phyloP scores from a whole-genome alignment of 2,113 vertebrate genomes.

The Sinocyclocheilus anshuiensis region DNA sequence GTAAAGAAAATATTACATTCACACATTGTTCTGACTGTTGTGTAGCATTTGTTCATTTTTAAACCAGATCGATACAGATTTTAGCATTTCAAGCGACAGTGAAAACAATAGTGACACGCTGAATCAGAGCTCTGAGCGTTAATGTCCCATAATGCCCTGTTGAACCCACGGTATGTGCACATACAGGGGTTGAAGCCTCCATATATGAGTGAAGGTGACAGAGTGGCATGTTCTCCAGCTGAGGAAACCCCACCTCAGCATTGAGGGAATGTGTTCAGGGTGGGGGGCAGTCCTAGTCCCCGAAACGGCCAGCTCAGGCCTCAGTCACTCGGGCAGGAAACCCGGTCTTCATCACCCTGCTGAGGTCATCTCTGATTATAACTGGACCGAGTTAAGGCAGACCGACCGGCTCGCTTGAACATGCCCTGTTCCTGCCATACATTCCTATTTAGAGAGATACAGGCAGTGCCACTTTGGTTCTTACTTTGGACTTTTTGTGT shows the following conservation, averaged over 20 bases:
- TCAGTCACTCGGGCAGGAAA: constrained; percentile 43
- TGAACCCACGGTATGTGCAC: background rate
- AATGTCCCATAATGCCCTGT: background rate
- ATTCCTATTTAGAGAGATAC: constrained; percentile 15
- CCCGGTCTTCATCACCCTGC: constrained; percentile 43
- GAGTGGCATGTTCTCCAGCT: constrained; percentile 47
- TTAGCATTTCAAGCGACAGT: background rate
- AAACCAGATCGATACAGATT: background rate
- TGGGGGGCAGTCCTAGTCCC: constrained; percentile 43
- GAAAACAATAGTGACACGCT: background rate
- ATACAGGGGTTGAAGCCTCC: constrained; percentile 11
- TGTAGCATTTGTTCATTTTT: background rate
- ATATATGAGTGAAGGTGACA: constrained; percentile 59
- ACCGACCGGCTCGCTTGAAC: constrained; percentile 1
- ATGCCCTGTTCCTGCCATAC: constrained; percentile 36
- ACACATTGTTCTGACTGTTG: background rate
- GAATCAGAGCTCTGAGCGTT: background rate
- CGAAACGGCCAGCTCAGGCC: constrained; percentile 22
- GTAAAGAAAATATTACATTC: background rate
- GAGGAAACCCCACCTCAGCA: constrained; percentile 78
- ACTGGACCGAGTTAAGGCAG: constrained; percentile 38
- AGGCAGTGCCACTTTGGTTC: background rate
- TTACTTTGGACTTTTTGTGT: constrained; percentile 33
- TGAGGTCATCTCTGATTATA: constrained; percentile 58
- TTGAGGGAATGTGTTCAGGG: constrained; percentile 49